These are phyloP conservation scores for Rhinichthys osculus DNA, from an alignment of 2,797 vertebrate species.

Conservation along the genomic window DNA sequence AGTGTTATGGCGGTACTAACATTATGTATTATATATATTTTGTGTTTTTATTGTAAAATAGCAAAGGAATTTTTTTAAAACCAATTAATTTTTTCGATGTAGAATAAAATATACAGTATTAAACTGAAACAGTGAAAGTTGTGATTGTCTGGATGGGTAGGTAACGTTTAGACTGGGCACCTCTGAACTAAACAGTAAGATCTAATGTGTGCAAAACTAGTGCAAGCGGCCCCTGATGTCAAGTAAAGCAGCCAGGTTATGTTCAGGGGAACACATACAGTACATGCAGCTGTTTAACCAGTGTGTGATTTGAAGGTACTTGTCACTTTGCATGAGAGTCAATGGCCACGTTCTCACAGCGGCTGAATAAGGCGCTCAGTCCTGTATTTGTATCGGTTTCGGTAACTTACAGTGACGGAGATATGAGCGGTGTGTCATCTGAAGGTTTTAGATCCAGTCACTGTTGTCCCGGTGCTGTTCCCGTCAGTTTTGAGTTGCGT, in stretches of 20 bases:
- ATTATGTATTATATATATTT: background rate
- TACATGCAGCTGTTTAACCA: constrained; percentile 22
- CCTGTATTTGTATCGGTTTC: too few relatives aligned
- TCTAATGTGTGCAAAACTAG: background rate
- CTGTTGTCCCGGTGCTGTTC: background rate
- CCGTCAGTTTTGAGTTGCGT: background rate
- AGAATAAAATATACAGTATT: background rate
- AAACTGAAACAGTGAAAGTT: background rate
- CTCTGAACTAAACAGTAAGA: background rate
- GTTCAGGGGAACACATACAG: background rate
- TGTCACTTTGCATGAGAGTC: constrained; percentile 17
- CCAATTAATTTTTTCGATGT: background rate
- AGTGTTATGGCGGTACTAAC: background rate
- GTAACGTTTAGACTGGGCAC: background rate
- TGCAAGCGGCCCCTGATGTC: background rate
- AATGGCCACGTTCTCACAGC: background rate
- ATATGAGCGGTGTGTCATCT: background rate
- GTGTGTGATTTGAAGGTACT: constrained; percentile 15
- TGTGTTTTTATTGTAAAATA: background rate
- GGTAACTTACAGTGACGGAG: background rate
- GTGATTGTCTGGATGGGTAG: background rate
- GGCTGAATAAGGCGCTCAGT: background rate
- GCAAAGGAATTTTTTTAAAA: background rate
- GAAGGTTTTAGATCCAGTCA: background rate
- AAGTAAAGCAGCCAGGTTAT: background rate